Conservation (phyloP, 1,140 invertebrate species). For the Bombus balteatus region DNA sequence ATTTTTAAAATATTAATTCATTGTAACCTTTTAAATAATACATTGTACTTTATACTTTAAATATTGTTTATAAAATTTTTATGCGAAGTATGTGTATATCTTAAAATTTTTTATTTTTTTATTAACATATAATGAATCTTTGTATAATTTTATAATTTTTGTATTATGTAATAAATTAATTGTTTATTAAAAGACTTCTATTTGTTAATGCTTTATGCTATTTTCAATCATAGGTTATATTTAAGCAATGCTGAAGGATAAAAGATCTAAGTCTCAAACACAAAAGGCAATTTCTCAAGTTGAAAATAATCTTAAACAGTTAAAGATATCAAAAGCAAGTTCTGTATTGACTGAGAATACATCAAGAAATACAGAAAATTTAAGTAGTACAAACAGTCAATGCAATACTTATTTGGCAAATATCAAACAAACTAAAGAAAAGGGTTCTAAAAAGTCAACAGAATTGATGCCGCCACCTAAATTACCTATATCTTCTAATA, state of each 20-base stretch:
- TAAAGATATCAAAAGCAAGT: conserved; percentile 51
- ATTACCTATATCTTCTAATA: conserved; percentile 49
- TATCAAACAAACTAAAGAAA: conserved; percentile 12
- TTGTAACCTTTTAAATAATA: neutral
- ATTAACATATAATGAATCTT: neutral
- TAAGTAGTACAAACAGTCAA: neutral
- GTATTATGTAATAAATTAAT: neutral
- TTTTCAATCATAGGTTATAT: conserved; percentile 1
- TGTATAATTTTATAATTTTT: neutral
- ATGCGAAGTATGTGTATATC: neutral
- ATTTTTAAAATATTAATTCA: neutral
- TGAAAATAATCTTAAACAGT: conserved; percentile 51
- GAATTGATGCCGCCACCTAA: conserved; percentile 77
- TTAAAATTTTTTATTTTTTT: neutral
- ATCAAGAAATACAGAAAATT: conserved; percentile 5
- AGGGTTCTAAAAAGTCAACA: conserved; percentile 58
- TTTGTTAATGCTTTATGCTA: neutral
- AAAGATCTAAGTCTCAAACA: conserved; percentile 43
- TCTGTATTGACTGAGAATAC: conserved; percentile 22
- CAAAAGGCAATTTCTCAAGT: conserved; percentile 4
- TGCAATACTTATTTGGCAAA: conserved; percentile 14
- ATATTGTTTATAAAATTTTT: neutral
- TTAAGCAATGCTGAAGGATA: conserved; percentile 53
- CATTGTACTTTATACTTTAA: neutral
- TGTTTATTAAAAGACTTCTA: neutral